phyloP scores from a whole-genome alignment of 1,140 invertebrate genomes.

The Camponotus pennsylvanicus region DNA sequence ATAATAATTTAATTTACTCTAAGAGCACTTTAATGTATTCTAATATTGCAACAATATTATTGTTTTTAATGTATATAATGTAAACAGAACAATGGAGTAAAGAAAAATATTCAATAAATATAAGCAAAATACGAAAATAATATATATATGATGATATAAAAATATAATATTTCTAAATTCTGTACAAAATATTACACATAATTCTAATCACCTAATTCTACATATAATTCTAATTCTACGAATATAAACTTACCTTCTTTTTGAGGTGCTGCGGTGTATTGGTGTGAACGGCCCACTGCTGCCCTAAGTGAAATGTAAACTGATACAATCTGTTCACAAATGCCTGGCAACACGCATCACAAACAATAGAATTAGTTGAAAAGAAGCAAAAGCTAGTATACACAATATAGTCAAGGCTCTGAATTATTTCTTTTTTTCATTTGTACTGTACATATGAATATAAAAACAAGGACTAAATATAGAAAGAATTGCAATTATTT shows the following conservation, averaged over 20 bases:
- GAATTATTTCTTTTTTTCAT: not conserved
- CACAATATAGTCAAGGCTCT: constrained; percentile 64
- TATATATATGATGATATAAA: not conserved
- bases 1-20: no score
- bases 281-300: constrained; percentile 91
- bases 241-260: constrained; percentile 88
- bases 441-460: constrained; percentile 29
- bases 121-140: not conserved
- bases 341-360: constrained; percentile 86
- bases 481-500: not conserved
- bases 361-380: constrained; percentile 85
- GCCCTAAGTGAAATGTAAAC: constrained; percentile 93
- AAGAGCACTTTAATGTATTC: not conserved
- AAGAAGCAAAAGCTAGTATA: constrained; percentile 79
- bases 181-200: not conserved
- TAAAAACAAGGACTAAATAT: not conserved
- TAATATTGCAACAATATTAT: constrained; percentile 1
- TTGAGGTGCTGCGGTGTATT: constrained; percentile 89
- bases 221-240: constrained; percentile 1
- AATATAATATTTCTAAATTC: not conserved
- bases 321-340: constrained; percentile 89
- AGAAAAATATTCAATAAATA: not conserved
- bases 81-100: not conserved
- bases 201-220: constrained; percentile 20
- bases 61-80: not conserved